Evolutionary conservation across 2,113 vertebrate species (phyloP), one percentile per base, ranked within the genome.

Genomic region (Cololabis saira): DNA sequence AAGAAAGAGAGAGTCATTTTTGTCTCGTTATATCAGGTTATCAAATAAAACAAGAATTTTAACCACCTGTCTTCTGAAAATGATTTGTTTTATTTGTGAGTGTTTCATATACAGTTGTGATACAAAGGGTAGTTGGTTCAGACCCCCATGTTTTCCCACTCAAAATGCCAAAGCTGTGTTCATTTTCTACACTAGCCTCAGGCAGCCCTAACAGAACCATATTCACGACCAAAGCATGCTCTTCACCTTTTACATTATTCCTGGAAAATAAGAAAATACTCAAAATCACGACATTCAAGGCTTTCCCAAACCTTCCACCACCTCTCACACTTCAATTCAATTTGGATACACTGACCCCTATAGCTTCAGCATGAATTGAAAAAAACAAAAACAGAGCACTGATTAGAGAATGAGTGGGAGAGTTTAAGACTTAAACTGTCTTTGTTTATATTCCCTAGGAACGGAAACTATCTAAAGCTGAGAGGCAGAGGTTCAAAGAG

Each of bases 401-500:
- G 33, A 30, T 30, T 12, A 44, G 16, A 19, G 40, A 43, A 41
- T 16, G 8, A 57, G 11, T 15, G 19, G 14, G 13, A 1, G 0
- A 21, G 51, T 22, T 12, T 19, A 15, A 27, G n/a, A 48, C 27
- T 12, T n/a, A 1, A 24, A 30, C 7, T 52, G 3, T 69, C 18
- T 71, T 59, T 45, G 3, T 74, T 13, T 3, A 3, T 77, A 58
- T 63, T 37, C 40, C 14, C 0, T 21, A 99, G 98, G 98, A 99
- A 80, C 93, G 96, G 63, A 99, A 99, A 82, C 93, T 99, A 71
- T 96, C 96, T 45, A 98, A 98, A 90, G 91, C 90, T 6, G 98
- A 99, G 90, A 89, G 98, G 44, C 97, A 99, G 84, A 89, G 97
- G 27, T 99, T 99, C 91, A 98, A 98, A 81, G 98, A 99, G 78